A percentile compares a stretch with the other conserved stretches of the same genome.
phyloP scores from a whole-genome alignment of 1,140 invertebrate genomes.

The Phortica variegata region DNA sequence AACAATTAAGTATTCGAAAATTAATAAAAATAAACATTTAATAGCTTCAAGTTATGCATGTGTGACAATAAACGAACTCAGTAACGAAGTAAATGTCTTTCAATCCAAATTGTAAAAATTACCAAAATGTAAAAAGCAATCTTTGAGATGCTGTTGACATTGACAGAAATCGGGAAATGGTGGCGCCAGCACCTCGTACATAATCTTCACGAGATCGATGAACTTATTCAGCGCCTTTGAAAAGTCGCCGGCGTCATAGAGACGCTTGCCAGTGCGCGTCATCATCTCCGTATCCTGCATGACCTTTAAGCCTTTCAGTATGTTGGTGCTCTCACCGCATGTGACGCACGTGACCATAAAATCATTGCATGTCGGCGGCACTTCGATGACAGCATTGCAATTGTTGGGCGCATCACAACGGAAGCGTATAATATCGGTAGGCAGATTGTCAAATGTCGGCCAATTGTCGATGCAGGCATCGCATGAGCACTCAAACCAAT shows the following conservation, averaged over 20 bases:
- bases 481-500: conserved; percentile 88
- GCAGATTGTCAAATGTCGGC: conserved; percentile 77
- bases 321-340: conserved; percentile 71
- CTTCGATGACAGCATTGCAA: conserved; percentile 65
- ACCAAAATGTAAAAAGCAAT: conserved; percentile 70
- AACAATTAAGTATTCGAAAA: neutral
- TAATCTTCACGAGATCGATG: conserved; percentile 67
- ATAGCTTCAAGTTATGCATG: neutral
- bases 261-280: conserved; percentile 66
- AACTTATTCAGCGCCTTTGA: conserved; percentile 69
- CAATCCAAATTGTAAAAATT: conserved; percentile 59
- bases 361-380: conserved; percentile 66
- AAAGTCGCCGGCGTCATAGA: conserved; percentile 66
- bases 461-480: conserved; percentile 78
- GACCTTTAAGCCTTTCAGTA: conserved; percentile 75
- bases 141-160: conserved; percentile 77
- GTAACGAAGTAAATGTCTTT: neutral
- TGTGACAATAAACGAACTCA: neutral
- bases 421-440: conserved; percentile 63
- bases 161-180: conserved; percentile 81
- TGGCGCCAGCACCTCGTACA: conserved; percentile 70
- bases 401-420: conserved; percentile 62
- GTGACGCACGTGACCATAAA: conserved; percentile 71
- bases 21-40: neutral
- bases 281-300: conserved; percentile 74